These are phyloP conservation scores for Lates japonicus DNA, from an alignment of 2,797 vertebrate genomes.

Conservation along the genomic window DNA sequence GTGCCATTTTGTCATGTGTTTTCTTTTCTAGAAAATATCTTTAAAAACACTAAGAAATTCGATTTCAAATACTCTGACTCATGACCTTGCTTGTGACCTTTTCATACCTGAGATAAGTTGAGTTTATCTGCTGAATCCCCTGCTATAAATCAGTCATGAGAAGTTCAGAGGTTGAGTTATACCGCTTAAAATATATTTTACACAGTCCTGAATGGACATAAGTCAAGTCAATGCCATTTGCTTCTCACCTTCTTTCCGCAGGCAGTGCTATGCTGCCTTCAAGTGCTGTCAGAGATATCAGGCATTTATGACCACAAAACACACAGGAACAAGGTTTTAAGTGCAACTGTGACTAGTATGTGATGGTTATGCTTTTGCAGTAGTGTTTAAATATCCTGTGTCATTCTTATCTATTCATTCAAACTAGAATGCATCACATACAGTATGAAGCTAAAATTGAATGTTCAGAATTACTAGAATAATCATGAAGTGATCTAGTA, in stretches of 20 bases:
- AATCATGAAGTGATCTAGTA: neutral
- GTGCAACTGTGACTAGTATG: neutral
- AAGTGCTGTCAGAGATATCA: slow-evolving; percentile 8
- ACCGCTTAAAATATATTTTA: neutral
- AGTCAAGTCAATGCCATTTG: neutral
- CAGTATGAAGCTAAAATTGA: neutral
- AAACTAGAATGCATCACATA: slow-evolving; percentile 4
- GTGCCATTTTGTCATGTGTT: neutral
- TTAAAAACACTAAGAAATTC: neutral
- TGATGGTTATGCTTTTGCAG: neutral
- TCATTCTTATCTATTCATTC: neutral
- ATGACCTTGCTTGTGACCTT: slow-evolving; percentile 18
- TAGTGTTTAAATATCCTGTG: no score
- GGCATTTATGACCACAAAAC: neutral
- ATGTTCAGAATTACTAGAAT: neutral
- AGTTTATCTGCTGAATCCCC: neutral
- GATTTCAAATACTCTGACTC: neutral
- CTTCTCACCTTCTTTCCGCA: neutral
- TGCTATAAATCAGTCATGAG: slow-evolving; percentile 23
- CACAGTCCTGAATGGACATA: neutral
- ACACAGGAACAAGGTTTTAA: neutral
- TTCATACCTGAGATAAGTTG: slow-evolving; percentile 36
- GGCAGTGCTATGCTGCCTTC: neutral
- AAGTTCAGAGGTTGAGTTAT: neutral
- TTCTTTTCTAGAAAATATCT: neutral